These are phyloP conservation scores for Euthynnus affinis DNA, from an alignment of 2,797 vertebrate genomes.

Conservation along the genomic window DNA sequence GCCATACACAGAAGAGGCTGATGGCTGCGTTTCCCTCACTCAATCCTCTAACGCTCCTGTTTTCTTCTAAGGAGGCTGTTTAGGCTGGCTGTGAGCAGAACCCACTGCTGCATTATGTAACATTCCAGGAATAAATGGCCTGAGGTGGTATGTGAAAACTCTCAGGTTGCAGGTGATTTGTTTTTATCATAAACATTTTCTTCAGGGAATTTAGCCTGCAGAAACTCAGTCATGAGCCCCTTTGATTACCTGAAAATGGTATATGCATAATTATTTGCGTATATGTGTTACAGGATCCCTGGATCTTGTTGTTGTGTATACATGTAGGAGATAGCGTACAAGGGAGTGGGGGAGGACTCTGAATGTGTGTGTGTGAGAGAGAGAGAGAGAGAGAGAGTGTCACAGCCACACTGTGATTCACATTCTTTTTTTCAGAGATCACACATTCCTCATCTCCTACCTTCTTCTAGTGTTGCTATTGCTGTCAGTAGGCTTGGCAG, in stretches of 20 bases:
- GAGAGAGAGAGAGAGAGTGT: conserved; percentile 25
- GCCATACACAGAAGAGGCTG: conserved; percentile 3
- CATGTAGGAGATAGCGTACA: conserved; percentile 33
- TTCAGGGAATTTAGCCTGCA: conserved; percentile 32
- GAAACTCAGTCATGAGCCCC: conserved; percentile 16
- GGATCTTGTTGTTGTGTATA: conserved; percentile 36
- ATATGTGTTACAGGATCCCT: conserved; percentile 2
- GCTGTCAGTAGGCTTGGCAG: conserved; percentile 48
- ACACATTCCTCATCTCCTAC: conserved; percentile 52
- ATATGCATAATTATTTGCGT: conserved; percentile 19
- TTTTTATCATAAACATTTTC: conserved; percentile 52
- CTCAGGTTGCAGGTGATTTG: conserved; percentile 71
- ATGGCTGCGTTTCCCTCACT: conserved; percentile 35
- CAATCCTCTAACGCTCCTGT: conserved; percentile 67
- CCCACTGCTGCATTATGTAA: conserved; percentile 75
- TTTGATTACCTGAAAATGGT: conserved; percentile 13
- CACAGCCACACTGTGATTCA: conserved; percentile 65
- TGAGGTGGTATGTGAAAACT: conserved; percentile 60
- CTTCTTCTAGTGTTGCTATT: conserved; percentile 41
- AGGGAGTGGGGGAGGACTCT: conserved; percentile 60
- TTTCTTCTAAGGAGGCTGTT: conserved; percentile 61
- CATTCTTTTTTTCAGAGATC: conserved; percentile 53
- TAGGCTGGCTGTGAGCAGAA: conserved; percentile 57
- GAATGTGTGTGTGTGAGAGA: conserved; percentile 23
- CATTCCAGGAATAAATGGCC: conserved; percentile 76